Percentiles rank a stretch among this genome's conserved stretches.
phyloP scores from a whole-genome alignment of 2,797 vertebrate species.

The Percopsis omiscomaycus region DNA sequence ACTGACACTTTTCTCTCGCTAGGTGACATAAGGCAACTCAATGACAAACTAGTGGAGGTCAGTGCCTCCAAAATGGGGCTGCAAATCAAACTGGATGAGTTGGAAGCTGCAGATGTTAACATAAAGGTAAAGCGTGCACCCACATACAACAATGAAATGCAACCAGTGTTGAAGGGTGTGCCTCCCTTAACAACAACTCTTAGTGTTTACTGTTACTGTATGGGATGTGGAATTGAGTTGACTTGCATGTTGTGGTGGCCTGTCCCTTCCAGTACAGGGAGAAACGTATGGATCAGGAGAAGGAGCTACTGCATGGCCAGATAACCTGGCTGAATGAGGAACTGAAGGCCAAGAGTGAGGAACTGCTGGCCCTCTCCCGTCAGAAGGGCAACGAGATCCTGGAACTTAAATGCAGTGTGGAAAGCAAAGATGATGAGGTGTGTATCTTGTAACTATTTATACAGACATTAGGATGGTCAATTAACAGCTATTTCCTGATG shows the following conservation, averaged over 20 bases:
- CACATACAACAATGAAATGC: background rate
- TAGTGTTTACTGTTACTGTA: background rate
- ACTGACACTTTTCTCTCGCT: constrained; percentile 10
- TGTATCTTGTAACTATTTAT: constrained; percentile 15
- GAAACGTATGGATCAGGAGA: constrained; percentile 95
- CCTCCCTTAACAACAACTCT: background rate
- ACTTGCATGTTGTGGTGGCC: background rate
- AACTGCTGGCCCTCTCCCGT: constrained; percentile 86
- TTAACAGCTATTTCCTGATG: too few species aligned
- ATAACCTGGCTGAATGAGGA: constrained; percentile 90
- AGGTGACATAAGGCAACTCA: constrained; percentile 92
- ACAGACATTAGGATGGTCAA: too few species aligned
- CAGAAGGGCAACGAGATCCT: constrained; percentile 92
- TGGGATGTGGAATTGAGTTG: background rate
- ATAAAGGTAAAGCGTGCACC: constrained; percentile 81
- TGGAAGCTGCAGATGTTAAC: constrained; percentile 90
- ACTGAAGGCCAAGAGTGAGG: constrained; percentile 92
- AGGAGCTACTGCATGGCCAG: constrained; percentile 87
- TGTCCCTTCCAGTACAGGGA: constrained; percentile 84
- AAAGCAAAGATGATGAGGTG: constrained; percentile 94
- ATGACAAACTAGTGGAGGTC: constrained; percentile 88
- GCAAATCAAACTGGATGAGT: constrained; percentile 90
- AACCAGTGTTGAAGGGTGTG: background rate
- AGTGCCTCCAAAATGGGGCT: constrained; percentile 85
- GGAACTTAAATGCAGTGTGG: constrained; percentile 88